Conservation (phyloP, 2,113 vertebrate species). For the Prochilodus magdalenae region DNA sequence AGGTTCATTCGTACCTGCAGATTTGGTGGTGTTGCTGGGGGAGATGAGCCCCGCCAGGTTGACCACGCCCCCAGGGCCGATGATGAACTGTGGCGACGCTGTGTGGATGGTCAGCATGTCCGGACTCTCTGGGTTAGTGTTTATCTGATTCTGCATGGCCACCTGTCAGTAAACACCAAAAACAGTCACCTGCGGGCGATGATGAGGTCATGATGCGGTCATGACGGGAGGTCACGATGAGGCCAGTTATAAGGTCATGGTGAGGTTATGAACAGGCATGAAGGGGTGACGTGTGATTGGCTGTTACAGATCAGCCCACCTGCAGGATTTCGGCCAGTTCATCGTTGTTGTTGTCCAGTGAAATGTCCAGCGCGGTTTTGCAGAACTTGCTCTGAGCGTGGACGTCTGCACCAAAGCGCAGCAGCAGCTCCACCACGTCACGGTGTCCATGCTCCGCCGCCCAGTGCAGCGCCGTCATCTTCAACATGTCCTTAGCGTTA, state of each 20-base stretch:
- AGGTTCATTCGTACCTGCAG: constrained; percentile 59
- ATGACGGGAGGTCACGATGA: too few relatives aligned
- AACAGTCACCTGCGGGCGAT: not conserved
- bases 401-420: constrained; percentile 88
- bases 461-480: constrained; percentile 92
- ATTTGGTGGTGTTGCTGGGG: constrained; percentile 71
- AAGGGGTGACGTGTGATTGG: too few relatives aligned
- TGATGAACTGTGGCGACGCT: constrained; percentile 87
- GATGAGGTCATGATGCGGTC: too few relatives aligned
- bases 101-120: constrained; percentile 88
- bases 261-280: too few relatives aligned
- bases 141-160: constrained; percentile 92
- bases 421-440: constrained; percentile 86
- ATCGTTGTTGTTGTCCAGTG: constrained; percentile 86
- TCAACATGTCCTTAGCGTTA: constrained; percentile 90
- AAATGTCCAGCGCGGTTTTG: constrained; percentile 88
- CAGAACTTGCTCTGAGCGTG: constrained; percentile 89
- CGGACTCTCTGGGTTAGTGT: constrained; percentile 86
- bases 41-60: constrained; percentile 86
- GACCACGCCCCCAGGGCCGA: constrained; percentile 87
- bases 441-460: constrained; percentile 86
- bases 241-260: too few relatives aligned
- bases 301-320: constrained; percentile 65
- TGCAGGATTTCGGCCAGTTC: constrained; percentile 87
- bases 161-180: constrained; percentile 71